Base-by-base conservation (phyloP, 1,140 invertebrate species). In the Cherax destructor region DNA sequence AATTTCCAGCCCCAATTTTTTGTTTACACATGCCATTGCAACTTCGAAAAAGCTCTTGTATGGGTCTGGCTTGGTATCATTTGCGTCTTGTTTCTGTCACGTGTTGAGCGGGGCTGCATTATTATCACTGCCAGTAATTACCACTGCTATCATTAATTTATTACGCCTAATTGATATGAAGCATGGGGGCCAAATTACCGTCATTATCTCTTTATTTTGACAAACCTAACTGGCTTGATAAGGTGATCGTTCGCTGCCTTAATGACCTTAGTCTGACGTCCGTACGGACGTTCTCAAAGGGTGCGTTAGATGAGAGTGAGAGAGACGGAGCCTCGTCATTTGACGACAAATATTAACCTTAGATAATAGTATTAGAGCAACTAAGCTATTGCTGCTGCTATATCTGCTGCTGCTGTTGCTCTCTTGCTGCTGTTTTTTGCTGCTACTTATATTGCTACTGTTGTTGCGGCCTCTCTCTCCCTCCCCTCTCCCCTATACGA, bases 111-210 rank as follows among this genome's bases (percentile, higher is more conserved):
- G 30, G 30, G 30, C 10, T 24, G 80, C n/a, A 90, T 90, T 90
- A 90, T 83, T 80, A 84, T 65, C 88, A 24, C 41, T 56, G 72
- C 74, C 88, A 61, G 81, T 90, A 90, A 90, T 90, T 90, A 90
- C 72, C 30, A 77, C 65, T 59, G 50, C 74, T 61, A 90, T 76
- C 74, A 83, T 84, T 90, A 90, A 90, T 90, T 84, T 90, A 90
- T 84, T 84, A 90, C 80, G 78, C 88, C 84, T 90, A 90, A 90
- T 90, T 90, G 88, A 90, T 90, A 90, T 77, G 87, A 76, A 89
- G 59, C 79, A 49, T 41, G 87, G 21, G 61, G n/a, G 69, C 30
- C 49, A 83, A 89, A 89, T 89, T 83, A 83, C 87, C 80, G 74
- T 89, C 61, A 89, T 89, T 89, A 83, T 41, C 80, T 74, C 87